Percentiles rank a stretch among this genome's conserved stretches.
Conservation (phyloP, 2,888 invertebrate species). For the Punctoribates punctum region DNA sequence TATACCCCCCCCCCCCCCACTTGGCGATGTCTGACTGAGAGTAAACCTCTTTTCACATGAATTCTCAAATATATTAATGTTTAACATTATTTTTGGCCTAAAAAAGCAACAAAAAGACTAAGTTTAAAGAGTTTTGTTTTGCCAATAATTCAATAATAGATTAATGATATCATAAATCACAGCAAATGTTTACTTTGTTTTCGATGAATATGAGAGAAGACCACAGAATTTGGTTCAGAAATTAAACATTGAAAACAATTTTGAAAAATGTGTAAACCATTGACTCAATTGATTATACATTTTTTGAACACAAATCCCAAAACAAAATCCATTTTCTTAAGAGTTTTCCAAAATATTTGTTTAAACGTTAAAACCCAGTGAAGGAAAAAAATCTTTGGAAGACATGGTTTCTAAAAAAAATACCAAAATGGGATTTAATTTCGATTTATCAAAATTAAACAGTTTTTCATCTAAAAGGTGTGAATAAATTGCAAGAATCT, state of each 20-base stretch:
- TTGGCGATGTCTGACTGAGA: no score
- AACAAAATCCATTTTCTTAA: background rate
- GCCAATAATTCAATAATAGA: conserved; percentile 2
- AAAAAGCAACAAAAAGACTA: background rate
- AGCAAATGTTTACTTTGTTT: background rate
- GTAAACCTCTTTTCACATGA: no score
- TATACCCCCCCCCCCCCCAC: no score
- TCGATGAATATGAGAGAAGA: background rate
- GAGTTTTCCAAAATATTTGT: background rate
- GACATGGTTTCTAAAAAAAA: no score
- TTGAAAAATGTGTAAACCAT: background rate
- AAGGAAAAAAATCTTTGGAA: no score
- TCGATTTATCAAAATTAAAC: no score
- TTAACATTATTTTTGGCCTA: background rate
- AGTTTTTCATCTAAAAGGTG: no score
- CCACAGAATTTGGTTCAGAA: background rate
- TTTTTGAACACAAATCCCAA: background rate
- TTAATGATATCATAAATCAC: conserved; percentile 24
- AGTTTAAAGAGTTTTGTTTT: background rate
- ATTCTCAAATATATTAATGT: background rate
- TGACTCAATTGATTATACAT: background rate
- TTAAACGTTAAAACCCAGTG: background rate
- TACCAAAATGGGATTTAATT: no score
- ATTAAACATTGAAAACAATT: background rate
- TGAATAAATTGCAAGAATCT: no score